Evolutionary conservation across 2,888 invertebrate species (phyloP), one percentile per base, ranked within the genome.

Genomic region (Dugesia japonica): DNA sequence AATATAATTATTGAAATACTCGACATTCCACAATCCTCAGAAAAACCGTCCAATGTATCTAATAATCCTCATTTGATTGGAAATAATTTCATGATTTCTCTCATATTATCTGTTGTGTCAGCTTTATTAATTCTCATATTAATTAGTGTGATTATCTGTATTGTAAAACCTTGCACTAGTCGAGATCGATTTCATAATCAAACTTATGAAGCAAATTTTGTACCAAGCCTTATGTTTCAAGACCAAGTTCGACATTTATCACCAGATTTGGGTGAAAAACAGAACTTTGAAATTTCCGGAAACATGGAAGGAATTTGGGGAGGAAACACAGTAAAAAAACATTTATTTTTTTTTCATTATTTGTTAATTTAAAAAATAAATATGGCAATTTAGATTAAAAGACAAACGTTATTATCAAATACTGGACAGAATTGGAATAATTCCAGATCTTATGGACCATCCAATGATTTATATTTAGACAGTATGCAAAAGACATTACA

Each of bases 81-180:
- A 56, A 56, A 56, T 56, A 56, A 56, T 56, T 56, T 56, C 56
- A 56, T 56, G 56, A 56, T 56, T 56, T 56, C 56, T 56, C 23
- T 56, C 9, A 56, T 56, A 9, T 23, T 56, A 56, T 56, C 56
- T n/a, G 56, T 56, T 56, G 56, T 56, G n/a, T 56, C 56, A 20
- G 56, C 56, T n/a, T 23, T 56, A n/a, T 23, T 56, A 7, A 56
- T 56, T 56, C 23, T 56, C 7, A 56, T 56, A 13, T n/a, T 56
- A n/a, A 56, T 56, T n/a, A 56, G 56, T 56, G 56, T 56, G 4
- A 56, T 56, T 7, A 56, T 56, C 4, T 56, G 56, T 56, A 56
- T 56, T 56, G 56, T 56, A 1, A 56, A 56, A n/a, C 56, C 56
- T 13, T 56, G 56, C 17, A 56, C 56, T 7, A n/a, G 56, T n/a